These are phyloP conservation scores for Meandrina meandrites DNA, from an alignment of 92 coral and sea anemone species.

Conservation along the genomic window DNA sequence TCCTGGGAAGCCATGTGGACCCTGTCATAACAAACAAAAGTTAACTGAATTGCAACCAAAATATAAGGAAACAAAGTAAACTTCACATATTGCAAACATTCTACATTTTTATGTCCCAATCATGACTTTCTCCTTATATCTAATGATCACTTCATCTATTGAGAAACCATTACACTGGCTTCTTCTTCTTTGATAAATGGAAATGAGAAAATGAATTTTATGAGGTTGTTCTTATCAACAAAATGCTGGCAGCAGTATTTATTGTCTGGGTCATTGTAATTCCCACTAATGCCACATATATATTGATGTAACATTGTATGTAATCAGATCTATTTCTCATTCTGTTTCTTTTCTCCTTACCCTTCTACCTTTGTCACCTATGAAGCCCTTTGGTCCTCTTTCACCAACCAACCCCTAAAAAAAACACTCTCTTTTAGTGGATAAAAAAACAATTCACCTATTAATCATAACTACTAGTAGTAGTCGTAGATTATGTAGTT, in stretches of 20 bases:
- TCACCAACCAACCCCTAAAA: constrained; percentile 52
- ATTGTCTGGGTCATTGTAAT: too few relatives aligned
- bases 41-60: background rate
- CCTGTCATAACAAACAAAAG: constrained; percentile 28
- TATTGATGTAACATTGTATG: too few relatives aligned
- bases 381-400: constrained; percentile 59
- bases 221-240: too few relatives aligned
- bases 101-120: background rate
- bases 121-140: background rate
- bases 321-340: too few relatives aligned
- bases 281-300: too few relatives aligned
- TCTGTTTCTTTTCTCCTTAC: constrained; percentile 13
- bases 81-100: background rate
- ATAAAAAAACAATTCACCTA: background rate
- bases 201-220: too few relatives aligned
- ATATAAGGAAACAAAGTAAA: background rate
- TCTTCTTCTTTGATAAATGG: too few relatives aligned
- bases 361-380: constrained; percentile 61
- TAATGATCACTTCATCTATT: background rate
- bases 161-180: background rate
- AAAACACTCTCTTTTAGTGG: background rate
- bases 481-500: too few relatives aligned
- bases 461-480: too few relatives aligned
- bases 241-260: too few relatives aligned
- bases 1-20: constrained; percentile 61